Base-by-base conservation (phyloP, 2,113 vertebrate genomes). In the Hydropotes inermis region DNA sequence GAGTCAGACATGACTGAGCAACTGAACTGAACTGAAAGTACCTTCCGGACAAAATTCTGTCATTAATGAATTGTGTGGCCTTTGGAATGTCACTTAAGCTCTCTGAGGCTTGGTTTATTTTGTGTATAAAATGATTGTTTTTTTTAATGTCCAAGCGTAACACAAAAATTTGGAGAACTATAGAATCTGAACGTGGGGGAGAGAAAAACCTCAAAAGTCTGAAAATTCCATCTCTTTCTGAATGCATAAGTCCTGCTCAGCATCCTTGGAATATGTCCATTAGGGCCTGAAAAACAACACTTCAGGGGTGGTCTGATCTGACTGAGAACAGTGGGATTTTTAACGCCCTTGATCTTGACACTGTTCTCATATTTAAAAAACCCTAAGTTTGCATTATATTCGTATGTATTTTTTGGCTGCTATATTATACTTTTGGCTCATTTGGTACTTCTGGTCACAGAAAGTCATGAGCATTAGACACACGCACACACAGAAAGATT, bases 351-450 rank as follows among this genome's bases (percentile, higher is more conserved):
- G 55, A 81, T 94, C 93, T 90, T 43, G 7, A 88, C 28, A 70
- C 2, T 87, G 30, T 58, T 92, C 25, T 64, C 55, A 17, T 74
- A 50, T 94, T 54, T 45, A 1, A 74, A 90, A 82, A 67, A 74
- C 12, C 3, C 50, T 78, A 76, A 57, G 7, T 60, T 95, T 86
- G 16, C 23, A 58, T 81, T 95, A 91, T 19, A 30, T 58, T 95
- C 47, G 15, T 21, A 39, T 95, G 76, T 91, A n/a, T 54, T 85
- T 97, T 88, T 93, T 95, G 83, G 87, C 82, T 85, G 43, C 14
- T 28, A 50, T 47, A 52, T 93, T 39, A 70, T 60, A 74, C 45
- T 87, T 39, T 81, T 91, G 92, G 67, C 57, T 93, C 78, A n/a
- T 64, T 50, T 45, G 25, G 15, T 94, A 33, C 55, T 84, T 87